Evolutionary conservation across 92 coral and sea anemone species (phyloP).

Genomic region (Parazoanthus darwini): DNA sequence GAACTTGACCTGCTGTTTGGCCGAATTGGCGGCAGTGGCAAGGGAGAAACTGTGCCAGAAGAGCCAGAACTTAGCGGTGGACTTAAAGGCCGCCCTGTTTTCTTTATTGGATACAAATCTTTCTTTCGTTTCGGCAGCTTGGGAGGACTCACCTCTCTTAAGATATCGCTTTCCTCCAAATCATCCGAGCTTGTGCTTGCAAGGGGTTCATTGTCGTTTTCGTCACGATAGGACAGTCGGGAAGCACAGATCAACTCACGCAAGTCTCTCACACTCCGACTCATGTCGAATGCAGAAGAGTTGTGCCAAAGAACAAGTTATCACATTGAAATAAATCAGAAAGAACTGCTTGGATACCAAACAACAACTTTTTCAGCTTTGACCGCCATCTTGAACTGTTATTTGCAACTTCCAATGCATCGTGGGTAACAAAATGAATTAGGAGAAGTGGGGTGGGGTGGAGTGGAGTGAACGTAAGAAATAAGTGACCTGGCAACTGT

Average conservation of each 20-base stretch:
- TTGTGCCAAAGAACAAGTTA: too few species aligned
- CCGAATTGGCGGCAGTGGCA: slow-evolving; percentile 83
- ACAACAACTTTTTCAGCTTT: slow-evolving; percentile 33
- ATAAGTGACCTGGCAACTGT: neutral
- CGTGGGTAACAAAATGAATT: slow-evolving; percentile 21
- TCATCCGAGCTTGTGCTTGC: slow-evolving; percentile 23
- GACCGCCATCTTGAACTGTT: slow-evolving; percentile 74
- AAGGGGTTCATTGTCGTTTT: slow-evolving; percentile 62
- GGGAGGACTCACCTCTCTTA: slow-evolving; percentile 55
- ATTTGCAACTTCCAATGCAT: neutral
- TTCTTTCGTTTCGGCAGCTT: slow-evolving; percentile 62
- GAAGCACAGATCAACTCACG: slow-evolving; percentile 87
- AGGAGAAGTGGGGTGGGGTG: neutral
- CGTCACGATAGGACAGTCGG: slow-evolving; percentile 85
- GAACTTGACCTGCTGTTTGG: slow-evolving; percentile 36
- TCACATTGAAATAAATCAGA: neutral
- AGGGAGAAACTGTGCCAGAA: slow-evolving; percentile 71
- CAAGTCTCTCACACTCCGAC: slow-evolving; percentile 87
- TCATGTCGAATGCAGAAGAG: slow-evolving; percentile 45
- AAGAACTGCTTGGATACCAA: slow-evolving; percentile 51
- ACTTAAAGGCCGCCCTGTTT: slow-evolving; percentile 46
- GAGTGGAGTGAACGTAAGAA: too few species aligned
- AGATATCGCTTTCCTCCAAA: slow-evolving; percentile 40
- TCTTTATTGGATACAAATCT: slow-evolving; percentile 47
- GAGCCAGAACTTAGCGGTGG: slow-evolving; percentile 73